These are phyloP conservation scores for Drosophila birchii DNA, from an alignment of 2,888 invertebrate species.

Conservation along the genomic window DNA sequence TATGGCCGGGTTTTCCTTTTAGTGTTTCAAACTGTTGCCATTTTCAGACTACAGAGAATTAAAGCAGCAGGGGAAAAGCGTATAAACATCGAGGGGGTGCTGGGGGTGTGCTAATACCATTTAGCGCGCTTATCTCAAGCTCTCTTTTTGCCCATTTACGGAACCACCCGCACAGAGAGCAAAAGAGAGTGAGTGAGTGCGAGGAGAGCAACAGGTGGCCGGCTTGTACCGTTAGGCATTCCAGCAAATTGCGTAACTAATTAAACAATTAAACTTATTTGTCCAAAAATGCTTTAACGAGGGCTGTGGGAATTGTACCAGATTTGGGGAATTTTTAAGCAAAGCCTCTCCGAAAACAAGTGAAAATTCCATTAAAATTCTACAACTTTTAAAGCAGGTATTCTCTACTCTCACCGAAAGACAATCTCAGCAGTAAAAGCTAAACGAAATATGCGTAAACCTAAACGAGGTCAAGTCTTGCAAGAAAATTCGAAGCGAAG, in stretches of 20 bases:
- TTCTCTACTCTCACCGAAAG: background rate
- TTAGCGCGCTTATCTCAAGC: conserved; percentile 30
- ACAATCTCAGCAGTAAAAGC: conserved; percentile 20
- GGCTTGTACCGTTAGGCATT: conserved; percentile 59
- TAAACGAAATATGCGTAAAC: conserved; percentile 22
- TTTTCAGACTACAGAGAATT: conserved; percentile 30
- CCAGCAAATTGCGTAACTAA: conserved; percentile 73
- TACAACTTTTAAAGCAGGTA: too few relatives aligned
- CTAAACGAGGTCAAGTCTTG: conserved; percentile 72
- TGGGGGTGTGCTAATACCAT: conserved; percentile 12
- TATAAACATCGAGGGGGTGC: background rate
- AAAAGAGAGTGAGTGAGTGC: background rate
- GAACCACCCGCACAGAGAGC: conserved; percentile 24
- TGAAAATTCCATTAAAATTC: background rate
- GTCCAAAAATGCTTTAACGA: conserved; percentile 51
- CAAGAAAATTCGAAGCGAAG: conserved; percentile 24
- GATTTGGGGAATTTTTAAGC: background rate
- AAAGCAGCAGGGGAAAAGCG: background rate
- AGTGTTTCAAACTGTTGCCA: conserved; percentile 40
- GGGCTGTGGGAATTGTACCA: background rate
- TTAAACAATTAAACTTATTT: conserved; percentile 71
- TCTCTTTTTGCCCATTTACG: conserved; percentile 15
- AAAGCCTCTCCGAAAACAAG: background rate
- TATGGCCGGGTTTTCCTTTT: conserved; percentile 48
- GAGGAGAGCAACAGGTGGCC: conserved; percentile 65